Base-by-base conservation (phyloP, 2,888 invertebrate species). In the Neoscelio sp. region DNA sequence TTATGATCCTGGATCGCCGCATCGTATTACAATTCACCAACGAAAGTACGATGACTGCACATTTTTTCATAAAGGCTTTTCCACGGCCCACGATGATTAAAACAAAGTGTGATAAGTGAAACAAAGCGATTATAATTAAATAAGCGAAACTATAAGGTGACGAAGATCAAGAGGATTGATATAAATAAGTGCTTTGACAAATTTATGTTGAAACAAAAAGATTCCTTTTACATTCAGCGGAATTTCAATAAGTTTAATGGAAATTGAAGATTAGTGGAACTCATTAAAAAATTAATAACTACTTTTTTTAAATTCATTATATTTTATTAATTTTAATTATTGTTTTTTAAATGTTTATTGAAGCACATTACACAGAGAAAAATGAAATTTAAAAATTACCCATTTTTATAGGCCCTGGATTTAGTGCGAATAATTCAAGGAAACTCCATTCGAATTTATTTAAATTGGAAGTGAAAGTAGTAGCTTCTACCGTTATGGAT, bases 1-100 rank as follows among this genome's bases (percentile, higher is more conserved):
- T 64, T 56, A 68, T 58, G 67, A 67, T 80, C 67, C 75, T 75
- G 75, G 48, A 79, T 75, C 79, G 60, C 70, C 48, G 35, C 65
- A 62, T 75, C 71, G 75, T 67, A 78, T 78, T 56, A 56, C n/a
- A 33, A 54, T 70, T 75, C 60, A 71, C 58, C 64, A 54, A 75
- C 62, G 75, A 75, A 58, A 65, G 42, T 60, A 71, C 67, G 65
- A 79, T 67, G 75, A 79, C 70, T 71, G 79, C 75, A 75, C 62
- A 75, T 67, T 79, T 79, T 73, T 78, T 78, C 78, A 35, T 70
- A 70, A 35, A 65, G 17, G 13, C 62, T 71, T 71, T 78, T 70
- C 64, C 76, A 77, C 64, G 58, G 42, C 60, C 50, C 38, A 44
- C 42, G 70, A 56, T 68, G 62, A 54, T 54, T 60, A 44, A n/a